Conservation (phyloP, 2,797 vertebrate genomes). For the Geotrypetes seraphini region DNA sequence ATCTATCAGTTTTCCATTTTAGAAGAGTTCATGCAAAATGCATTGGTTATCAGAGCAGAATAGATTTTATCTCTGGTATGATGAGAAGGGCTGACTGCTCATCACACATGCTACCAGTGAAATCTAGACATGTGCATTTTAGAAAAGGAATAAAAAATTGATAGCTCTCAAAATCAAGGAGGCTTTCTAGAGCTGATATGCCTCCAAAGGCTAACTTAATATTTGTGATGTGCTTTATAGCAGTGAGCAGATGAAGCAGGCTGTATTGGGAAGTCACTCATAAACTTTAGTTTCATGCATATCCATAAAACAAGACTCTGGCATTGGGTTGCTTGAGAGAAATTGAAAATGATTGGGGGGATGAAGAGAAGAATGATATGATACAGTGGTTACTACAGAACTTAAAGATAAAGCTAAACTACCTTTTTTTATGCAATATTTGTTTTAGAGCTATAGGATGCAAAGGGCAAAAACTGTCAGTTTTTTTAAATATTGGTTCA, state of each 20-base stretch:
- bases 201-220: neutral
- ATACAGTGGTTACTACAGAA: neutral
- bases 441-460: no score
- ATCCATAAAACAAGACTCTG: neutral
- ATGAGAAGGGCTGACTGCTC: conserved; percentile 4
- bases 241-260: neutral
- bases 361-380: neutral
- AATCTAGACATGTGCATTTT: neutral
- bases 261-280: neutral
- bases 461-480: no score
- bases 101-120: conserved; percentile 2
- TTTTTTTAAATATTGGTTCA: no score
- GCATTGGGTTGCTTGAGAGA: neutral
- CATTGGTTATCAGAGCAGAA: conserved; percentile 31
- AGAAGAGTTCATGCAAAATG: conserved; percentile 45
- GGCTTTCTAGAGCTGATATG: neutral
- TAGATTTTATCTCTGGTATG: conserved; percentile 16
- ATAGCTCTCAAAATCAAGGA: conserved; percentile 9
- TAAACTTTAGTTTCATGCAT: neutral
- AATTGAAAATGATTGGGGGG: neutral
- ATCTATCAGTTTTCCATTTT: conserved; percentile 41
- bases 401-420: neutral
- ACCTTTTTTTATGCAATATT: neutral
- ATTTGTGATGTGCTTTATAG: neutral
- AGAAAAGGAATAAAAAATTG: conserved; percentile 1